Evolutionary conservation across 2,113 vertebrate genomes (phyloP), one percentile per base, ranked within the genome.

Genomic region (Rhinogobius similis): DNA sequence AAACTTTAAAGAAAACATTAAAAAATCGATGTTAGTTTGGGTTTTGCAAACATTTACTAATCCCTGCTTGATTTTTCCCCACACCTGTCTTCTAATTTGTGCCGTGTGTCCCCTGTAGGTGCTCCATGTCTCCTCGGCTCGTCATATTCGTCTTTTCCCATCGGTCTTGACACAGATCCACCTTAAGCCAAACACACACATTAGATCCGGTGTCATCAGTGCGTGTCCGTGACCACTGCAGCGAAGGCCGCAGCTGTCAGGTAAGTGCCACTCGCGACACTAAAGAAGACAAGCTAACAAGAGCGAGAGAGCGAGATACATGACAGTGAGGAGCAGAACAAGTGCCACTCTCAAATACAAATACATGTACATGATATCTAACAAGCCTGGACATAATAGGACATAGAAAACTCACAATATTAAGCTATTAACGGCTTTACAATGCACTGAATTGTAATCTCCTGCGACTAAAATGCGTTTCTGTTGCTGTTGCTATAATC

Each of bases 181-280:
- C 55, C 55, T 58, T 29, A 16, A 58, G 55, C 55, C 55, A 58
- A 16, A 58, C 55, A 58, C 55, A 58, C 55, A 29, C 55, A 58
- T 58, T 27, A 20, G 56, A 20, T 9, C n/a, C 27, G 8, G 58
- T 36, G 58, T 29, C 29, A 36, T 10, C 29, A 11, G 58, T n/a
- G 58, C 58, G 18, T 21, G 29, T 10, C 58, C 58, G 7, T 18
- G 29, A 21, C 58, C 27, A 29, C 29, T 12, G 58, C 27, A 16
- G 50, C 23, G 50, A 23, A 7, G 7, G 50, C 21, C 9, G 12
- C 52, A 59, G 55, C 58, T 61, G 58, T 61, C 58, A 36, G 58
- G 58, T 61, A 36, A 58, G 55, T 36, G 58, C 58, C 29, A 61
- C 58, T 20, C 7, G 29, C 58, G 9, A 59, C 56, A 20, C 14